Percentiles rank a stretch among this genome's conserved stretches.
Evolutionary conservation across 2,888 invertebrate species (phyloP).

Genomic region (Perdita meconis): DNA sequence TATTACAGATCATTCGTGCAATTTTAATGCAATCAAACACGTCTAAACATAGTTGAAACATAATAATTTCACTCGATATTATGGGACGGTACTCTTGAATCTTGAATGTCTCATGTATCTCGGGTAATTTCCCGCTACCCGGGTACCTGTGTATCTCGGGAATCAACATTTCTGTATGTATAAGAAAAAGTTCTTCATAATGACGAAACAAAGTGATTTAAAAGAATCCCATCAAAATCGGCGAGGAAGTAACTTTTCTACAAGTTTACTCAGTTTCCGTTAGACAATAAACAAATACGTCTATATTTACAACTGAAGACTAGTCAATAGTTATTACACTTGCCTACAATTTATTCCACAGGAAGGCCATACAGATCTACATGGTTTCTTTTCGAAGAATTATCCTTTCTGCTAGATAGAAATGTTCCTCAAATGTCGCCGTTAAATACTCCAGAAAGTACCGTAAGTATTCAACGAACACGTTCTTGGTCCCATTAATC

Average conservation of each 20-base stretch:
- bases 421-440: neutral
- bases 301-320: neutral
- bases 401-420: slow-evolving; percentile 1
- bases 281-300: neutral
- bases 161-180: too few species aligned
- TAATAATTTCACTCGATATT: too few species aligned
- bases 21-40: too few species aligned
- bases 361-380: neutral
- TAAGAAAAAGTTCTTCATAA: neutral
- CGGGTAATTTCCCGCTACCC: too few species aligned
- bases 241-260: neutral
- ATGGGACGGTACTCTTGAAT: too few species aligned
- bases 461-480: slow-evolving; percentile 10
- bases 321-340: neutral
- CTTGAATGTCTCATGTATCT: too few species aligned
- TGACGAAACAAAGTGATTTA: too few species aligned
- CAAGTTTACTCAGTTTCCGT: neutral
- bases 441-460: neutral
- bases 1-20: too few species aligned
- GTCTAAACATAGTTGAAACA: too few species aligned
- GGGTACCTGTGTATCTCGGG: too few species aligned
- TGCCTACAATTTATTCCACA: neutral
- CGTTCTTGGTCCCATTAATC: too few species aligned
- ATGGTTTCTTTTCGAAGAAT: slow-evolving; percentile 2
- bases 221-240: too few species aligned